Evolutionary conservation across 1,140 invertebrate genomes (phyloP).

Genomic region (Contarinia nasturtii): DNA sequence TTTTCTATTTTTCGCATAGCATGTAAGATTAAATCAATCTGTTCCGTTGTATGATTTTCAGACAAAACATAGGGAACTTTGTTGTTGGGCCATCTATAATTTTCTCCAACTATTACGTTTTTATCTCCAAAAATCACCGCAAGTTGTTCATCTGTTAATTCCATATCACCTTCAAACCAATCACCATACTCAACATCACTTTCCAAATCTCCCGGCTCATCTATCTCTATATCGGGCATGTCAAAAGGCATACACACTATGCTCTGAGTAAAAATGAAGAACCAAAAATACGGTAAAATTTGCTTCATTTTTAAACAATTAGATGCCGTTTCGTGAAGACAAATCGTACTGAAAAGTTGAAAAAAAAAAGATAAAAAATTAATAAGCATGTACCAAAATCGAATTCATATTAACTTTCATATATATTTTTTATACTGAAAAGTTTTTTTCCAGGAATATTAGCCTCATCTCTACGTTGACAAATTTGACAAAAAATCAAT

Average conservation of each 20-base stretch:
- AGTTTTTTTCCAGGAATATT: too few species aligned
- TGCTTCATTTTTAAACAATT: too few species aligned
- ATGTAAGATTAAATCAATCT: conserved; percentile 5
- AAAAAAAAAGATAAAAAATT: too few species aligned
- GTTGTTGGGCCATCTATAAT: conserved; percentile 9
- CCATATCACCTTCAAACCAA: conserved; percentile 3
- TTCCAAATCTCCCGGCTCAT: background rate
- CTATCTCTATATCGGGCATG: background rate
- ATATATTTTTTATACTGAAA: too few species aligned
- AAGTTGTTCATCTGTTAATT: background rate
- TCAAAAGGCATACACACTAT: background rate
- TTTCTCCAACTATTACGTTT: background rate
- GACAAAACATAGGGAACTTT: conserved; percentile 7
- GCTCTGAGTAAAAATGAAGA: background rate
- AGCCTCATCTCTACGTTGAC: too few species aligned
- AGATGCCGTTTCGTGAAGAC: too few species aligned
- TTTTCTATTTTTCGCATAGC: conserved; percentile 9
- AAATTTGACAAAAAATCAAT: too few species aligned
- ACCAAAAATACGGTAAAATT: background rate
- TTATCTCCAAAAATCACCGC: background rate
- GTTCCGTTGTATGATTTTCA: conserved; percentile 3
- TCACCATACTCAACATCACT: background rate
- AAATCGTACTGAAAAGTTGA: too few species aligned
- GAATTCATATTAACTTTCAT: too few species aligned
- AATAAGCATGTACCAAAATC: too few species aligned